A percentile compares a stretch with the other conserved stretches of the same genome.
Conservation (phyloP, 2,113 vertebrate species). For the Cinclus cinclus region DNA sequence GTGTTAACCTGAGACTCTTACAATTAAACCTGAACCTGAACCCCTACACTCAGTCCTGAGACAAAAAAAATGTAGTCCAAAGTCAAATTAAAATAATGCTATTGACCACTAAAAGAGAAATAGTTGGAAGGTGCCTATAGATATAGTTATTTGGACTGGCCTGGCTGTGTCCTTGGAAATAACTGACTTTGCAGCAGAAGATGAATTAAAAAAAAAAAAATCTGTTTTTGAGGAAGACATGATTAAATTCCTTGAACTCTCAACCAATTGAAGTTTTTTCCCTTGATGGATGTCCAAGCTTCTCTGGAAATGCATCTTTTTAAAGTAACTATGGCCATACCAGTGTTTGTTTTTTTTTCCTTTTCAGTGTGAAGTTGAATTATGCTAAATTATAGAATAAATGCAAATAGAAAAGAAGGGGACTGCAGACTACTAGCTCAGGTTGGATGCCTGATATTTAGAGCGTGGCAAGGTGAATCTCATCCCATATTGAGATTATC, state of each 20-base stretch:
- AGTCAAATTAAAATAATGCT: neutral
- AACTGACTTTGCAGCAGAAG: neutral
- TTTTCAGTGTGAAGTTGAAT: neutral
- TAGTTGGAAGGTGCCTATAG: neutral
- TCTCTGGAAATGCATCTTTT: neutral
- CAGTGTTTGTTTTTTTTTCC: neutral
- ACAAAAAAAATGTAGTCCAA: neutral
- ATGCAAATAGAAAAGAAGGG: neutral
- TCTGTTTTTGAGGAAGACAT: neutral
- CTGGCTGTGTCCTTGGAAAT: neutral
- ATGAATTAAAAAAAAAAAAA: neutral
- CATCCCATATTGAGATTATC: neutral
- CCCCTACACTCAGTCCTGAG: neutral
- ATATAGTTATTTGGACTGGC: neutral
- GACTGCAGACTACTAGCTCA: neutral
- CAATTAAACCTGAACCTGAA: neutral
- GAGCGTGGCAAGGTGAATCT: neutral
- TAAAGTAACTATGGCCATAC: neutral
- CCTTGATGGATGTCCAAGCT: fast-evolving
- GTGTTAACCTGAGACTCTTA: neutral
- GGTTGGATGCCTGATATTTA: neutral
- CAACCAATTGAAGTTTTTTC: fast-evolving
- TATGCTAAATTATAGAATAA: neutral
- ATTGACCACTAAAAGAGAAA: neutral
- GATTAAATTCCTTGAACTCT: neutral